phyloP scores from a whole-genome alignment of 1,140 invertebrate genomes.

The Dolichoris vasculosae region DNA sequence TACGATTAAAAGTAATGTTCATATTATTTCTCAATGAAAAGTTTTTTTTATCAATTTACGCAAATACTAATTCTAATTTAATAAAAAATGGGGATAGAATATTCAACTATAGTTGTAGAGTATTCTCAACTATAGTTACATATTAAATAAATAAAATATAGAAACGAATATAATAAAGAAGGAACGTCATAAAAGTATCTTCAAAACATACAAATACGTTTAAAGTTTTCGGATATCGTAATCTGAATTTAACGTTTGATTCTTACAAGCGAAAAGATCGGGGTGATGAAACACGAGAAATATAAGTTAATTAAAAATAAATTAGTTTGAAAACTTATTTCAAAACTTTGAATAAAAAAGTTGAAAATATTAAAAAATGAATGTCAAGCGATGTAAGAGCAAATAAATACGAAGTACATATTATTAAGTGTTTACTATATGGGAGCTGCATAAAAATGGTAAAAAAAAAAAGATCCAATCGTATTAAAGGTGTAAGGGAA shows the following conservation, averaged over 20 bases:
- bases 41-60: too few relatives aligned
- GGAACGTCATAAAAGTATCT: background rate
- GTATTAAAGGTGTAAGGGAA: background rate
- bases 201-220: background rate
- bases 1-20: too few relatives aligned
- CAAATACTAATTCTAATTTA: too few relatives aligned
- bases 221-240: background rate
- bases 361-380: background rate
- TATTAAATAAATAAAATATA: too few relatives aligned
- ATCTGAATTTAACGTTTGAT: background rate
- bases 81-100: too few relatives aligned
- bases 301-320: background rate
- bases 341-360: background rate
- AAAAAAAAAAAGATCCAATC: constrained; percentile 8
- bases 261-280: background rate
- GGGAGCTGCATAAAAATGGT: background rate
- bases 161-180: background rate
- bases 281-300: background rate
- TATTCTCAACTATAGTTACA: background rate
- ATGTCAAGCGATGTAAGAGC: too few relatives aligned
- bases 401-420: too few relatives aligned
- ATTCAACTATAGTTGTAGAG: background rate
- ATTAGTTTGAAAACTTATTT: background rate
- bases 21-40: too few relatives aligned
- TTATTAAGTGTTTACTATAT: background rate